A percentile compares a stretch with the other conserved stretches of the same genome.
phyloP scores from a whole-genome alignment of 2,888 invertebrate genomes.

The Sussaba pulchella region DNA sequence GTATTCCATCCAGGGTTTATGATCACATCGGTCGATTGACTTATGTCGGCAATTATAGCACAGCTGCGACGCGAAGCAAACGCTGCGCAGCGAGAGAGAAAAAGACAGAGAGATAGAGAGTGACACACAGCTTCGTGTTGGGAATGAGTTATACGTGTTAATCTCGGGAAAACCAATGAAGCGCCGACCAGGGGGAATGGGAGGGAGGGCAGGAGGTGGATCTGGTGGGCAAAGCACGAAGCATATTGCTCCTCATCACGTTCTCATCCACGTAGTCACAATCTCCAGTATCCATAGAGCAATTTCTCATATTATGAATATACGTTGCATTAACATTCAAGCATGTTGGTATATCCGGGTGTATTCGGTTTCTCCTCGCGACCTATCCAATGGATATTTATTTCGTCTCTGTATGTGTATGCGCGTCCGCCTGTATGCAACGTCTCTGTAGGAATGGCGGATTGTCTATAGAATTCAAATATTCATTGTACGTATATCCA shows the following conservation, averaged over 20 bases:
- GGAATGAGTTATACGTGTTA: conserved; percentile 83
- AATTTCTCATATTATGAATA: conserved; percentile 9
- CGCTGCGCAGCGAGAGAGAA: not conserved
- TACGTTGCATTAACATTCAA: conserved; percentile 2
- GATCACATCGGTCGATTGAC: conserved; percentile 84
- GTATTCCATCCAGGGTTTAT: conserved; percentile 84
- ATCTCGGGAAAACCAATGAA: conserved; percentile 82
- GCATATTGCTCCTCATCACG: conserved; percentile 42
- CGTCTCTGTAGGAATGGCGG: too few relatives aligned
- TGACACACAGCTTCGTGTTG: conserved; percentile 82
- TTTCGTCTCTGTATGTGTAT: too few relatives aligned
- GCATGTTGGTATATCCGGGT: conserved; percentile 1
- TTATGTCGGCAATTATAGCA: conserved; percentile 84
- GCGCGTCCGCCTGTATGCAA: too few relatives aligned
- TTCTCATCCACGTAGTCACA: conserved; percentile 45
- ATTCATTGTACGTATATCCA: too few relatives aligned
- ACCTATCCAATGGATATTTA: too few relatives aligned
- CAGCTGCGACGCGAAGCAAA: conserved; percentile 75
- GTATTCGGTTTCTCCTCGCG: too few relatives aligned
- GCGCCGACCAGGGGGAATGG: conserved; percentile 63
- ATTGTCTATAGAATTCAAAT: too few relatives aligned
- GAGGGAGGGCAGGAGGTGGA: conserved; percentile 24
- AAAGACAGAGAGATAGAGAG: conserved; percentile 51
- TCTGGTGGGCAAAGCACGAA: conserved; percentile 47
- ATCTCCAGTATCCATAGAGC: conserved; percentile 1